Percentiles rank a stretch among this genome's conserved stretches.
Conservation (phyloP, 1,140 invertebrate species). For the Anoplophora glabripennis region DNA sequence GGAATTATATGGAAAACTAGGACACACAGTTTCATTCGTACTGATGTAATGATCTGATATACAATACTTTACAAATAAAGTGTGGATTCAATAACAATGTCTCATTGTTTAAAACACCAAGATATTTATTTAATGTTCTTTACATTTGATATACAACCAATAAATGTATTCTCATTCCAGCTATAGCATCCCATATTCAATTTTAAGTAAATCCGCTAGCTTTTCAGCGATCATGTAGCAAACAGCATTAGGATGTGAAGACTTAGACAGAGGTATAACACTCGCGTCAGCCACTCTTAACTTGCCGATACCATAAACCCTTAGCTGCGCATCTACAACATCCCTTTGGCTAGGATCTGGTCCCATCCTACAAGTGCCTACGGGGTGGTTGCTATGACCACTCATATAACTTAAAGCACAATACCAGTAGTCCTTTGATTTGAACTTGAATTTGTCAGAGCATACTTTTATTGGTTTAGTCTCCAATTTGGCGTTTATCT, state of each 20-base stretch:
- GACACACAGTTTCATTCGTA: too few species aligned
- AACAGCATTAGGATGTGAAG: constrained; percentile 68
- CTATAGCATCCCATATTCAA: too few species aligned
- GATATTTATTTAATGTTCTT: too few species aligned
- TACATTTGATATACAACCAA: too few species aligned
- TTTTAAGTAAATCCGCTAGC: constrained; percentile 72
- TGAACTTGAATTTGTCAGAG: constrained; percentile 54
- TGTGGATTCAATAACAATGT: too few species aligned
- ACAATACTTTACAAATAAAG: too few species aligned
- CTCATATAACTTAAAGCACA: constrained; percentile 45
- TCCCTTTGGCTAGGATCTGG: not conserved
- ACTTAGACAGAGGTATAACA: constrained; percentile 60
- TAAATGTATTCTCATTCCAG: too few species aligned
- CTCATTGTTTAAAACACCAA: too few species aligned
- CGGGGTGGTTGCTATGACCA: constrained; percentile 41
- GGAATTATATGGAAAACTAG: too few species aligned
- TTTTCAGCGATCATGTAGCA: constrained; percentile 85
- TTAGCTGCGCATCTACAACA: constrained; percentile 55
- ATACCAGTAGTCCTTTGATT: constrained; percentile 55
- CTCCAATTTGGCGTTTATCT: constrained; percentile 54
- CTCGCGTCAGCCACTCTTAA: constrained; percentile 51
- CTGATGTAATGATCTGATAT: too few species aligned
- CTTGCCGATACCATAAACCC: constrained; percentile 43
- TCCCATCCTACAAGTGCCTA: constrained; percentile 32
- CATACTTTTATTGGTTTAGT: constrained; percentile 29